Percentiles rank a stretch among this genome's conserved stretches.
These are phyloP conservation scores for Perodicticus potto DNA, from an alignment of 2,797 vertebrate genomes.

Conservation along the genomic window DNA sequence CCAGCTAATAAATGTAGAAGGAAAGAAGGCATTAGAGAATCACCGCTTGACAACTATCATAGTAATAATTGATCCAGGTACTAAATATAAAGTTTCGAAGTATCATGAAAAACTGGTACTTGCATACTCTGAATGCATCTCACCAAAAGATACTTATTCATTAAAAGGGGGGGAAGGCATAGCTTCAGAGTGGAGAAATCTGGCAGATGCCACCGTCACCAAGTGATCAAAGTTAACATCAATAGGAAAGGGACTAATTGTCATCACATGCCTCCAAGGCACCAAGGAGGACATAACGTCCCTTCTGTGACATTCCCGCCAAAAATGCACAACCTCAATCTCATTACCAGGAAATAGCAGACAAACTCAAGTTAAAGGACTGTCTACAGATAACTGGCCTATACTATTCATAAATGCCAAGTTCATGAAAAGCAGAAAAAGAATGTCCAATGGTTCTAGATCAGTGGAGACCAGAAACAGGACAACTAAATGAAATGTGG, in stretches of 20 bases:
- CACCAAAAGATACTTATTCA: not conserved
- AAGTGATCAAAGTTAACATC: not conserved
- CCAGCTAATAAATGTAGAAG: not conserved
- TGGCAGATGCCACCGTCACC: not conserved
- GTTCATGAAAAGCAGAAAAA: not conserved
- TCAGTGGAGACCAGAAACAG: not conserved
- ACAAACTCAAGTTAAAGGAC: not conserved
- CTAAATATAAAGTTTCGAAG: not conserved
- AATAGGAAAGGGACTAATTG: not conserved
- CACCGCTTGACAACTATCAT: not conserved
- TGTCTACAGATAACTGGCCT: not conserved
- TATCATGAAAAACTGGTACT: not conserved
- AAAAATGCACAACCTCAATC: not conserved
- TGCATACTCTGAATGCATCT: not conserved
- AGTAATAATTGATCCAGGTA: not conserved
- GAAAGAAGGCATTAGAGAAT: not conserved
- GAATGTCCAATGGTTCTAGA: not conserved
- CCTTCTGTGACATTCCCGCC: not conserved
- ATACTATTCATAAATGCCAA: not conserved
- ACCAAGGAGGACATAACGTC: accelerated
- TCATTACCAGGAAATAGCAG: not conserved
- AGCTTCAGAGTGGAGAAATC: not conserved
- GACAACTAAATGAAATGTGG: accelerated
- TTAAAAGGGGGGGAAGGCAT: not conserved
- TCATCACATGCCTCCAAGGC: not conserved